Evolutionary conservation across 1,140 invertebrate species (phyloP).

Genomic region (Cataglyphis hispanica): DNA sequence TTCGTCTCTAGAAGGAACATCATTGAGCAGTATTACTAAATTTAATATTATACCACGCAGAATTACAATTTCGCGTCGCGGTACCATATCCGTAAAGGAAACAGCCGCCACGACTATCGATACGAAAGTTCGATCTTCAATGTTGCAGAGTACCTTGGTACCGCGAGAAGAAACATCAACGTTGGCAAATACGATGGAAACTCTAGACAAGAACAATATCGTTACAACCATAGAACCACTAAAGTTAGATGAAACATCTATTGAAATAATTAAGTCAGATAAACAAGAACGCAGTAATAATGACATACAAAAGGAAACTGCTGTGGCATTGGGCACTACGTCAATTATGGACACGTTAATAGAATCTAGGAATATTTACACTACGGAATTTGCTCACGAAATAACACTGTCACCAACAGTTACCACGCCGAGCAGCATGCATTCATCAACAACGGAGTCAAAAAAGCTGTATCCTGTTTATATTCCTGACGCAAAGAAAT

Average conservation of each 20-base stretch:
- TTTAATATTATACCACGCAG: slow-evolving; percentile 5
- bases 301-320: neutral
- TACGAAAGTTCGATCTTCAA: slow-evolving; percentile 59
- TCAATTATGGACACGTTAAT: neutral
- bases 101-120: slow-evolving; percentile 42
- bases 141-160: slow-evolving; percentile 40
- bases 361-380: neutral
- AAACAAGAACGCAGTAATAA: neutral
- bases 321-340: neutral
- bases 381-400: slow-evolving; percentile 35
- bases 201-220: slow-evolving; percentile 13
- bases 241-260: neutral
- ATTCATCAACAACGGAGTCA: neutral
- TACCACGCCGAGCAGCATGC: neutral
- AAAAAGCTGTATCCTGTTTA: slow-evolving; percentile 24
- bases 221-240: slow-evolving; percentile 16
- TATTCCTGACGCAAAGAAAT: neutral
- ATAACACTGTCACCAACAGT: slow-evolving; percentile 30
- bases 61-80: neutral
- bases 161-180: slow-evolving; percentile 59
- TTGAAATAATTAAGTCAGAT: neutral
- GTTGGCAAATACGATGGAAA: neutral
- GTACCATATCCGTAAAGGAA: slow-evolving; percentile 30
- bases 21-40: slow-evolving; percentile 23
- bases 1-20: slow-evolving; percentile 32